phyloP scores from a whole-genome alignment of 2,888 invertebrate species.

The Phalera bucephala region DNA sequence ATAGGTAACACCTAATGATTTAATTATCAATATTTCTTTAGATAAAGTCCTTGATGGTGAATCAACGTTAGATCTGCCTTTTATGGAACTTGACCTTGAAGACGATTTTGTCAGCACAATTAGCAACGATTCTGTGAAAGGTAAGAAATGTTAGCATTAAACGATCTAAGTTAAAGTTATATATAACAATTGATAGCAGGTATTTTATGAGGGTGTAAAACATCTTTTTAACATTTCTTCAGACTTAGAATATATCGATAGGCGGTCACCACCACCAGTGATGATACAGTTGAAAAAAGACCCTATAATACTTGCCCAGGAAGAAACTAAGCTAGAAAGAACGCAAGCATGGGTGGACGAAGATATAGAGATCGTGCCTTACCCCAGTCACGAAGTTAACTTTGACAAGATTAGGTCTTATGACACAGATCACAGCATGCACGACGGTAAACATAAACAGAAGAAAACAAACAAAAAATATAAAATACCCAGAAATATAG shows the following conservation, averaged over 20 bases:
- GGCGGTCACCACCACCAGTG: slow-evolving; percentile 25
- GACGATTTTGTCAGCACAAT: slow-evolving; percentile 34
- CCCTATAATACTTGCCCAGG: neutral
- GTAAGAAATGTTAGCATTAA: too few species aligned
- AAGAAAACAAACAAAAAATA: slow-evolving; percentile 33
- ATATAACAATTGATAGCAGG: neutral
- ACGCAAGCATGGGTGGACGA: slow-evolving; percentile 55
- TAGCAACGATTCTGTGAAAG: slow-evolving; percentile 37
- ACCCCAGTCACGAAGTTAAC: slow-evolving; percentile 27
- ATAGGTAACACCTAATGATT: too few species aligned
- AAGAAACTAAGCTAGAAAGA: slow-evolving; percentile 38
- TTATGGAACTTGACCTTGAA: slow-evolving; percentile 25
- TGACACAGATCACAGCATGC: slow-evolving; percentile 35
- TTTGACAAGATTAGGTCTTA: slow-evolving; percentile 33
- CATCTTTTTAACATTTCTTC: slow-evolving; percentile 7
- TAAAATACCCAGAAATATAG: slow-evolving; percentile 12
- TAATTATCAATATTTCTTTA: too few species aligned
- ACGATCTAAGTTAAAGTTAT: neutral
- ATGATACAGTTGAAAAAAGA: slow-evolving; percentile 1
- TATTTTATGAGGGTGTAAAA: too few species aligned
- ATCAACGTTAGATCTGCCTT: slow-evolving; percentile 9
- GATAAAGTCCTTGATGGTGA: slow-evolving; percentile 5
- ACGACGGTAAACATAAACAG: slow-evolving; percentile 27
- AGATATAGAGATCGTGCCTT: slow-evolving; percentile 37
- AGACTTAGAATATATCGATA: slow-evolving; percentile 34